phyloP scores from a whole-genome alignment of 2,113 vertebrate genomes.

The Tetrax tetrax region DNA sequence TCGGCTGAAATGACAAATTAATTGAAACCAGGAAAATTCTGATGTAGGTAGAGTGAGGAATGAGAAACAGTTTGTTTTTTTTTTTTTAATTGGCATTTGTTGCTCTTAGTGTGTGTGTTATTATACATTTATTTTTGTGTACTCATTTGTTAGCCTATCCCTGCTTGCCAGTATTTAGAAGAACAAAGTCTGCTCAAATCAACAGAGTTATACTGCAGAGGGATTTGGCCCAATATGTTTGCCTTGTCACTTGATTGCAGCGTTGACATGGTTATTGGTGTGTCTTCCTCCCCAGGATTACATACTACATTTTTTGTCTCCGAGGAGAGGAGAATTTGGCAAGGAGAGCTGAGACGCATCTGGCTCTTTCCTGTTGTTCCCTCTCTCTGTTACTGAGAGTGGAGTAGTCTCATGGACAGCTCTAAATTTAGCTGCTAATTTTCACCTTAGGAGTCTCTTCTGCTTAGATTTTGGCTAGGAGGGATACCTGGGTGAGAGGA shows the following conservation, averaged over 20 bases:
- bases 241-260: conserved; percentile 7
- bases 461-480: background rate
- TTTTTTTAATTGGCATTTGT: background rate
- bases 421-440: conserved; percentile 32
- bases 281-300: conserved; percentile 33
- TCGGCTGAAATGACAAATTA: background rate
- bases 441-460: background rate
- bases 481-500: background rate
- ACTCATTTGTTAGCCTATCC: background rate
- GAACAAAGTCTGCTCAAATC: background rate
- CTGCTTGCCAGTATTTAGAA: background rate
- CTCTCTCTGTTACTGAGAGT: background rate
- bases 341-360: background rate
- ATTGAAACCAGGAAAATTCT: background rate
- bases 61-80: background rate
- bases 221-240: background rate
- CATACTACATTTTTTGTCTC: conserved; percentile 5
- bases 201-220: background rate
- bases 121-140: background rate
- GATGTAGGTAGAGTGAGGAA: background rate
- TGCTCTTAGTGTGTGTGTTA: background rate
- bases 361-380: conserved; percentile 45
- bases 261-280: conserved; percentile 10
- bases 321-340: background rate
- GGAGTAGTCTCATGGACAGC: background rate